These are phyloP conservation scores for Gambusia holbrooki DNA, from an alignment of 2,113 vertebrate genomes.

Conservation along the genomic window DNA sequence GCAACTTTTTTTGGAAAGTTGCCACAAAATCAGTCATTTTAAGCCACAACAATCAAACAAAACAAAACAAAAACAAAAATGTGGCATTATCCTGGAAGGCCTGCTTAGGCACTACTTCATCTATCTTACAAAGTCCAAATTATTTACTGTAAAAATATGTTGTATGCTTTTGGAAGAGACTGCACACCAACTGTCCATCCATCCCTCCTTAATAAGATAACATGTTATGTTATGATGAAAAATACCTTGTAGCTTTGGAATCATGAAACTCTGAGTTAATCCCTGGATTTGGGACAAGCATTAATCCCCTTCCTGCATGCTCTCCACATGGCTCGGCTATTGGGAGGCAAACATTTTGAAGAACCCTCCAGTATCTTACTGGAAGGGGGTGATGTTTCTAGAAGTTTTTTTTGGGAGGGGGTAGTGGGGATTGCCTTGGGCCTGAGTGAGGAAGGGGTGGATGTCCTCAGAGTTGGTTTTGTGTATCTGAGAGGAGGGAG, in stretches of 20 bases:
- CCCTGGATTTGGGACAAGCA: constrained; percentile 65
- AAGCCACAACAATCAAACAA: too few relatives aligned
- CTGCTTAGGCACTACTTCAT: background rate
- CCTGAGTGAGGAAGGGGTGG: background rate
- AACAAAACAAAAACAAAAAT: too few relatives aligned
- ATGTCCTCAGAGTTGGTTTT: constrained; percentile 41
- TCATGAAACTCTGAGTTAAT: constrained; percentile 65
- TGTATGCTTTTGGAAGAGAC: too few relatives aligned
- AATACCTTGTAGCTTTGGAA: constrained; percentile 50
- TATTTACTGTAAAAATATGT: background rate
- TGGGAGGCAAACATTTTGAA: constrained; percentile 22
- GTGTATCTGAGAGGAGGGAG: constrained; percentile 57
- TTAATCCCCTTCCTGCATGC: constrained; percentile 42
- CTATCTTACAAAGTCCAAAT: background rate
- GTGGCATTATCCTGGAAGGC: too few relatives aligned
- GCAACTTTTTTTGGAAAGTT: too few relatives aligned
- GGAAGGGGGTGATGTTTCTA: constrained; percentile 33
- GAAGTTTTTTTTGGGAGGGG: constrained; percentile 8
- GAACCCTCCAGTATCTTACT: constrained; percentile 12
- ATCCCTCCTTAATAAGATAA: constrained; percentile 33
- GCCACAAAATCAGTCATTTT: too few relatives aligned
- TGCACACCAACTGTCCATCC: background rate
- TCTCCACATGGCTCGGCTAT: constrained; percentile 15
- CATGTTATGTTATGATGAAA: constrained; percentile 61
- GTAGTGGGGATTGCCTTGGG: background rate